Evolutionary conservation across 23 tunicate species (phyloP).

Genomic region (Oikopleura albicans): DNA sequence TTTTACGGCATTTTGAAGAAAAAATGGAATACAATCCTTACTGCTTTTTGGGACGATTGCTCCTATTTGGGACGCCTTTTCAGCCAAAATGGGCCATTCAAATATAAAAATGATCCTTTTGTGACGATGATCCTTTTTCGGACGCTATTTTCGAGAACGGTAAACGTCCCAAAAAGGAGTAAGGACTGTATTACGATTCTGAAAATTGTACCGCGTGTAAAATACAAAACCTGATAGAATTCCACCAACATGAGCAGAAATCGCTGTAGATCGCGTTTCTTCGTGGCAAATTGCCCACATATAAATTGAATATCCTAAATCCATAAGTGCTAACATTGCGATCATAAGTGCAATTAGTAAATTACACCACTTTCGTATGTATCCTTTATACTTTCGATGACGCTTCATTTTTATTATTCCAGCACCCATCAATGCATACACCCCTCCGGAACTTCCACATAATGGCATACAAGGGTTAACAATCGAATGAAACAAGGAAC

Average conservation of each 20-base stretch:
- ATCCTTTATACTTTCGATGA: neutral
- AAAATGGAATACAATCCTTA: too few relatives aligned
- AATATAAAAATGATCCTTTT: too few relatives aligned
- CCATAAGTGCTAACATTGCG: neutral
- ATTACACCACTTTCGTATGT: neutral
- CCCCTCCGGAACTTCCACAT: constrained; percentile 1
- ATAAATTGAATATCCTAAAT: neutral
- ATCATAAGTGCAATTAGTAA: neutral
- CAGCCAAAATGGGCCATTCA: too few relatives aligned
- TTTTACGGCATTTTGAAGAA: too few relatives aligned
- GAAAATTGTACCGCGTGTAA: too few relatives aligned
- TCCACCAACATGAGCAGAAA: neutral
- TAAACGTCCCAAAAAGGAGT: too few relatives aligned
- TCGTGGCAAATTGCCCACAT: neutral
- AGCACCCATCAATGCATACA: neutral
- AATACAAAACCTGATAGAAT: neutral
- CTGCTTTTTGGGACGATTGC: too few relatives aligned
- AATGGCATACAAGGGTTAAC: constrained; percentile 7
- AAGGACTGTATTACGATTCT: too few relatives aligned
- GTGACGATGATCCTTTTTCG: too few relatives aligned
- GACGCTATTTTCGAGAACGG: too few relatives aligned
- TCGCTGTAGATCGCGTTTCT: neutral
- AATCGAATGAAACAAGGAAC: neutral
- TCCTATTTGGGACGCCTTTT: too few relatives aligned
- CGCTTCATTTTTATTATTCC: neutral